Percentiles rank a stretch among this genome's conserved stretches.
Conservation (phyloP, 2,888 invertebrate species). For the Octodonta nipae region DNA sequence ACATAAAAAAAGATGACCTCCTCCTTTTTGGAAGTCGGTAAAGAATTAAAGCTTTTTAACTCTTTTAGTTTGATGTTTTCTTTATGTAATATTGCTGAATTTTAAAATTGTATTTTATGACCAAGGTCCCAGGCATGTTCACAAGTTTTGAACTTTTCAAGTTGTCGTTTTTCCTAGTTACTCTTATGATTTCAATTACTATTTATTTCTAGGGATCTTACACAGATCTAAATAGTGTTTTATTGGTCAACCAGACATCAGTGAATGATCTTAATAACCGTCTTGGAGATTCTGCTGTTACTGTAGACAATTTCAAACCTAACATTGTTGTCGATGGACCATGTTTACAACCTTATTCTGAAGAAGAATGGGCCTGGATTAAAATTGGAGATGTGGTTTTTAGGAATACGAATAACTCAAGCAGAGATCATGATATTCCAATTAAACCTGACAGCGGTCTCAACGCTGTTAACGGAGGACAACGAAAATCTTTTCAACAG, state of each 20-base stretch:
- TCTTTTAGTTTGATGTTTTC: too few relatives aligned
- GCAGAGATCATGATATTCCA: conserved; percentile 36
- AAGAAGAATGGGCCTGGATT: conserved; percentile 45
- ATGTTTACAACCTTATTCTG: conserved; percentile 31
- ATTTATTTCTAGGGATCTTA: conserved; percentile 37
- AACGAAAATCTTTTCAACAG: conserved; percentile 40
- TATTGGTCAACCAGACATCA: conserved; percentile 39
- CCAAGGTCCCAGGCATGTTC: too few relatives aligned
- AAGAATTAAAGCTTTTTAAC: too few relatives aligned
- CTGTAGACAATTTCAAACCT: conserved; percentile 40
- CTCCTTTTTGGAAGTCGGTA: too few relatives aligned
- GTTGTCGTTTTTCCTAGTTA: too few relatives aligned
- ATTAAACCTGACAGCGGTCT: conserved; percentile 38
- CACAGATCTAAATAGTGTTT: conserved; percentile 40
- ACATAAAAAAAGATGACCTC: too few relatives aligned
- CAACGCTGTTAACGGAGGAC: conserved; percentile 35
- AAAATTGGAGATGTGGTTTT: conserved; percentile 40
- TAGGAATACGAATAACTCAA: conserved; percentile 40
- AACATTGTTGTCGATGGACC: conserved; percentile 40
- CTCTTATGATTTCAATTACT: too few relatives aligned
- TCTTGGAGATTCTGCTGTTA: conserved; percentile 29
- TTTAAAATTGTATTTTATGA: too few relatives aligned
- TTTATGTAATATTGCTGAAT: too few relatives aligned
- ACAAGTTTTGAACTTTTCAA: too few relatives aligned
- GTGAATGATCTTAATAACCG: conserved; percentile 38